Base-by-base conservation (phyloP, 2,888 invertebrate genomes). In the Apamea sordens region DNA sequence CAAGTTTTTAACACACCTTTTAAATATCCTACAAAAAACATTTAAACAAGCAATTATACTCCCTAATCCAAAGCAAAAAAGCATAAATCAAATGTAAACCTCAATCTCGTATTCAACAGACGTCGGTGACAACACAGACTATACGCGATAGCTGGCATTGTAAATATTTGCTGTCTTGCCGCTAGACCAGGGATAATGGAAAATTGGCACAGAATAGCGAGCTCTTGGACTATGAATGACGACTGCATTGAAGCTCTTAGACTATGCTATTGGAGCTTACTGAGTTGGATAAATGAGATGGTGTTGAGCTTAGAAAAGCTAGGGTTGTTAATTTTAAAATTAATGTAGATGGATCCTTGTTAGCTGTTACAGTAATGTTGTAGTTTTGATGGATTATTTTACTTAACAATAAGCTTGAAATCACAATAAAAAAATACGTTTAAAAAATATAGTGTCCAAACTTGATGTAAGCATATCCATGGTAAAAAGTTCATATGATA, bases 131-230 rank as follows among this genome's bases (percentile, higher is more conserved):
- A 89, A 88, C 84, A 85, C 86, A 93, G 93, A 93, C 93, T 94
- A 94, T 94, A 92, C 91, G 89, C 90, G 91, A 82, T 89, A 90
- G 90, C 5, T 81, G 68, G 89, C 83, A 86, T 87, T 89, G 90
- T 89, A 89, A 89, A 90, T 89, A 89, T 89, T 89, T 89, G 90
- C 89, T 77, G 82, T 86, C 92, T 94, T 93, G 92, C 91, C 91
- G 89, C 91, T 92, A 93, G 91, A 91, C 86, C 83, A 84, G 80
- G 85, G 92, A 93, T 94, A 94, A 94, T 94, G 93, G 94, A 94
- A 94, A 94, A 94, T 95, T 94, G 94, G 92, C 93, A 93, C 90
- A 92, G 93, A 93, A 92, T 92, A 90, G 90, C 89, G 87, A 87
- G 90, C 91, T 92, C 92, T 89, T 93, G 90, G 90, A 91, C 93